Percentiles rank a stretch among this genome's conserved stretches.
phyloP scores from a whole-genome alignment of 2,113 vertebrate genomes.

The Chionis minor region DNA sequence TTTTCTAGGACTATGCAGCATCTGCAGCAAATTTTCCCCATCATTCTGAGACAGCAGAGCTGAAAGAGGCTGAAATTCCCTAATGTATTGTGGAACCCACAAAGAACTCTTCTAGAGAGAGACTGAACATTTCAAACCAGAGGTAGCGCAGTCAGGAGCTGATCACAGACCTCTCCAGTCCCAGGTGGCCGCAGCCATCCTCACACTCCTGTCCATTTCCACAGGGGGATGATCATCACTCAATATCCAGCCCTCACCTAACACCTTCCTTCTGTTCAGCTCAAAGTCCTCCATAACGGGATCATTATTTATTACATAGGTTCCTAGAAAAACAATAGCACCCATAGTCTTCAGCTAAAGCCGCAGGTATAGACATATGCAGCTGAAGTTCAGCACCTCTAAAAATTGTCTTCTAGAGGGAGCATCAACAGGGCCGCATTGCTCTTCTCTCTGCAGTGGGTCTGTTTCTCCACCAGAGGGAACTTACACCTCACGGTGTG shows the following conservation, averaged over 20 bases:
- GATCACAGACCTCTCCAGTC: not conserved
- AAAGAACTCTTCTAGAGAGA: not conserved
- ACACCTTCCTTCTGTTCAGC: not conserved
- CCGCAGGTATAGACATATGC: not conserved
- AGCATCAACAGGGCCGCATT: rapidly evolving
- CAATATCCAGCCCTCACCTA: not conserved
- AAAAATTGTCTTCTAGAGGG: not conserved
- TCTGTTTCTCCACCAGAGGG: conserved; percentile 28
- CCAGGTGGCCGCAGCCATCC: not conserved
- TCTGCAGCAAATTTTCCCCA: rapidly evolving
- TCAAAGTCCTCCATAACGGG: not conserved
- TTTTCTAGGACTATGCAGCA: not conserved
- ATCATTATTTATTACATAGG: not conserved
- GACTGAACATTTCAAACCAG: not conserved
- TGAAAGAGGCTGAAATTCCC: not conserved
- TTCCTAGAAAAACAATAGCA: not conserved
- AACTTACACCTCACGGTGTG: not conserved
- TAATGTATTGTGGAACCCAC: not conserved
- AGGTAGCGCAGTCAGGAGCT: not conserved
- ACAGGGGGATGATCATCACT: not conserved
- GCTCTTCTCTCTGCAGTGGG: not conserved
- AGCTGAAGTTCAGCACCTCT: not conserved
- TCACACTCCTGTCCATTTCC: not conserved
- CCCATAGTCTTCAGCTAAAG: not conserved
- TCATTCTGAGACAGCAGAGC: not conserved